Percentiles rank a stretch among this genome's conserved stretches.
Conservation (phyloP, 2,888 invertebrate species). For the Hecatera dysodea region DNA sequence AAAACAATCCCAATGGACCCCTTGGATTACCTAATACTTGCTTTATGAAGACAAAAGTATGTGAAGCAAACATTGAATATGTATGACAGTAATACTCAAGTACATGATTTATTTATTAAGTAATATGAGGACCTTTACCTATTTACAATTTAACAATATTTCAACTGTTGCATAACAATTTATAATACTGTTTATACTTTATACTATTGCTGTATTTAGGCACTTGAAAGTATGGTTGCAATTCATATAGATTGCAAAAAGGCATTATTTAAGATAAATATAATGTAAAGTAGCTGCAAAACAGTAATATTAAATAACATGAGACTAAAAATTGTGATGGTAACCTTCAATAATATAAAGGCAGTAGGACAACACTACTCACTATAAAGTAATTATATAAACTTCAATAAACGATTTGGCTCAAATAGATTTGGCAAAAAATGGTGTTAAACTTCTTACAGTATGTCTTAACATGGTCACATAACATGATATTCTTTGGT, state of each 20-base stretch:
- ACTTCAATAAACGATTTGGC: conserved; percentile 62
- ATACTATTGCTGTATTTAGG: conserved; percentile 64
- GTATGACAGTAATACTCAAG: conserved; percentile 50
- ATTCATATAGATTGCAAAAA: conserved; percentile 51
- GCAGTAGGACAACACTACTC: conserved; percentile 48
- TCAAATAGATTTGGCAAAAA: conserved; percentile 61
- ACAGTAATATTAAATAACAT: conserved; percentile 11
- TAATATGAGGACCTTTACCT: conserved; percentile 42
- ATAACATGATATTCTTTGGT: conserved; percentile 64
- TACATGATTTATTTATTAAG: conserved; percentile 47
- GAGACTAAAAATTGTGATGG: conserved; percentile 45
- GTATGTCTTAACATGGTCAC: conserved; percentile 34
- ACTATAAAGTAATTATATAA: conserved; percentile 42
- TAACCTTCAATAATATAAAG: conserved; percentile 39
- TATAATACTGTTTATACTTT: conserved; percentile 62
- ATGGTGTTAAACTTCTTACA: conserved; percentile 25
- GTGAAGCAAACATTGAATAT: conserved; percentile 19
- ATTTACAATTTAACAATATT: conserved; percentile 56
- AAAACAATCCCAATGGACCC: conserved; percentile 11
- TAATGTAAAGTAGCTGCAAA: conserved; percentile 41
- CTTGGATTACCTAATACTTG: not conserved
- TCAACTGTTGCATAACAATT: conserved; percentile 56
- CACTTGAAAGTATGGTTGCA: conserved; percentile 62
- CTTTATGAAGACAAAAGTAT: not conserved
- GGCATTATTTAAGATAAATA: conserved; percentile 41